These are phyloP conservation scores for Chlamydotis undulata DNA, from an alignment of 2,113 vertebrate species.

Conservation along the genomic window DNA sequence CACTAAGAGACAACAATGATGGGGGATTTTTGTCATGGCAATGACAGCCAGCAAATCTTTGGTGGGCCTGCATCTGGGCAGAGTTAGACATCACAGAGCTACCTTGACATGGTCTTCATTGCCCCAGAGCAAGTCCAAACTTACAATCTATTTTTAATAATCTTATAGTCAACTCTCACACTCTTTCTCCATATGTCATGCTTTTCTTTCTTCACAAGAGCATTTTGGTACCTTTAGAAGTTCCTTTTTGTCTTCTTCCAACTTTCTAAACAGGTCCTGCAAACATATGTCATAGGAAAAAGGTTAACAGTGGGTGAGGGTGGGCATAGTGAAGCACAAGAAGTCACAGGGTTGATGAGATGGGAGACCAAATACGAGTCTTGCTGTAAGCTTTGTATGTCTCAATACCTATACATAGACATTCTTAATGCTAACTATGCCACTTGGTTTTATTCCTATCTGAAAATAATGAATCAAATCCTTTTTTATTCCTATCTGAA, in stretches of 20 bases:
- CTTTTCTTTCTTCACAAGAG: background rate
- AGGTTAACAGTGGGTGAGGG: background rate
- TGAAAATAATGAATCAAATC: background rate
- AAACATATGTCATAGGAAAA: background rate
- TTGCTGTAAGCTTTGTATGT: background rate
- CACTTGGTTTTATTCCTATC: background rate
- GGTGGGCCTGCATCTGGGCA: background rate
- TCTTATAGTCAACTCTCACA: background rate
- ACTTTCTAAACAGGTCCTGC: background rate
- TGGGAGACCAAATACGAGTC: background rate
- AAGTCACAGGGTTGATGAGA: background rate
- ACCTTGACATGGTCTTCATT: background rate
- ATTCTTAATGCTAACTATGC: background rate
- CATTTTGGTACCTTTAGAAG: slow-evolving; percentile 4
- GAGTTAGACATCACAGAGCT: background rate
- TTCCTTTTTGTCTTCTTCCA: background rate
- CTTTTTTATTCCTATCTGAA: background rate
- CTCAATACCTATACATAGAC: background rate
- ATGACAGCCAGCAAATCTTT: background rate
- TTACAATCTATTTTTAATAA: background rate
- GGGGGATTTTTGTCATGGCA: background rate
- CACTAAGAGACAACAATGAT: background rate
- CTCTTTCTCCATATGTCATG: background rate
- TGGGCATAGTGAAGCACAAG: background rate
- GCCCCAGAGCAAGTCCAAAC: background rate